A percentile compares a stretch with the other conserved stretches of the same genome.
These are phyloP conservation scores for Aphidius gifuensis DNA, from an alignment of 1,140 invertebrate genomes.

Conservation along the genomic window DNA sequence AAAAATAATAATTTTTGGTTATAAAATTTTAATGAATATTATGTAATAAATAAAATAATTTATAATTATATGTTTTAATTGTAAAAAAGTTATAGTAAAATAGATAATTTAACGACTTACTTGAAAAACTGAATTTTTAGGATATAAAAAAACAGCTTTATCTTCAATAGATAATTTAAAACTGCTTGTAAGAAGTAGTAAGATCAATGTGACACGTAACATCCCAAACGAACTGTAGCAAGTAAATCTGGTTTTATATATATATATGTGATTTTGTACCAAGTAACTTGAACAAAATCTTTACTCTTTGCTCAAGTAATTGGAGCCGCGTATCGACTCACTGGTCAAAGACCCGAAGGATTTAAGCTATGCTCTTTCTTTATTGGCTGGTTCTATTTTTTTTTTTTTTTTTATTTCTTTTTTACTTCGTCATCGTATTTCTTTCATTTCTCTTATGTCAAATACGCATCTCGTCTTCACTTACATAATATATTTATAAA, in stretches of 20 bases:
- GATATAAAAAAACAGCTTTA: constrained; percentile 33
- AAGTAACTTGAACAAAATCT: constrained; percentile 19
- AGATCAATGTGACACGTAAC: constrained; percentile 31
- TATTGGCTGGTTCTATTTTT: neutral
- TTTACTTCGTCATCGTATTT: no score
- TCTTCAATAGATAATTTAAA: constrained; percentile 22
- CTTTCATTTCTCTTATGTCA: no score
- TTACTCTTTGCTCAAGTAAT: constrained; percentile 30
- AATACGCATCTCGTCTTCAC: no score
- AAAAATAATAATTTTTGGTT: no score
- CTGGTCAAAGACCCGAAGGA: constrained; percentile 23
- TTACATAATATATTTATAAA: no score
- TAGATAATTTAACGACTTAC: constrained; percentile 25
- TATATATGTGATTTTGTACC: neutral
- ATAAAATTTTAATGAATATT: no score
- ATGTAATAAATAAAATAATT: neutral
- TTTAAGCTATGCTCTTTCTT: neutral
- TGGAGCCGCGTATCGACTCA: constrained; percentile 21
- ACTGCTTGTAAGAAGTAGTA: constrained; percentile 28
- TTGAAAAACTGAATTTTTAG: constrained; percentile 39
- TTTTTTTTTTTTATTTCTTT: neutral
- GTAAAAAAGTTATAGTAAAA: no score
- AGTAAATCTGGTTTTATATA: constrained; percentile 7
- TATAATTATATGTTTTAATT: neutral
- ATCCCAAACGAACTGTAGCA: constrained; percentile 26